Conservation (phyloP, 2,113 vertebrate genomes). For the Mus pahari region DNA sequence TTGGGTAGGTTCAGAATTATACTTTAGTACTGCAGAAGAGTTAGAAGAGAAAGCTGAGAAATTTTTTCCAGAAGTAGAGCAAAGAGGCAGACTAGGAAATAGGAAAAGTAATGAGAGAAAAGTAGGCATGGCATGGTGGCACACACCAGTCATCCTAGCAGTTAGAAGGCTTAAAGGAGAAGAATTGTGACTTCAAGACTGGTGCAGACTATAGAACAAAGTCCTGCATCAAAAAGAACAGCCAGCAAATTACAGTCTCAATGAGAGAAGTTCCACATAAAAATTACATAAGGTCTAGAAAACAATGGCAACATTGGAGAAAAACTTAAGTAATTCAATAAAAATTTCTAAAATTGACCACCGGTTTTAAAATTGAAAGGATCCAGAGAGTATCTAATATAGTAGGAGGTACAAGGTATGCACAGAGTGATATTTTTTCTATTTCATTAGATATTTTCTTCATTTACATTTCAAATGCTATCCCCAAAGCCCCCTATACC, state of each 20-base stretch:
- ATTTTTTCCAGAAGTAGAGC: conserved; percentile 15
- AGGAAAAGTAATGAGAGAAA: neutral
- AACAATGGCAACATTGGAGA: neutral
- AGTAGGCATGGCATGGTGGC: neutral
- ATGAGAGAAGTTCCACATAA: neutral
- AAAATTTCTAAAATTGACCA: conserved; percentile 17
- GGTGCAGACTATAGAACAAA: neutral
- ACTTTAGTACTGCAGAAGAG: neutral
- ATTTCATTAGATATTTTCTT: too few species aligned
- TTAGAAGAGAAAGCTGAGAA: conserved; percentile 9
- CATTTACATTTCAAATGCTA: too few species aligned
- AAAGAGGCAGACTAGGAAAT: neutral
- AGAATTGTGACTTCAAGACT: neutral
- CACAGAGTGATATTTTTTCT: neutral
- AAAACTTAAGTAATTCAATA: conserved; percentile 13
- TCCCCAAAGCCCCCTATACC: too few species aligned
- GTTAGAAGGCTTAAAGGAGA: neutral
- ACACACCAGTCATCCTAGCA: neutral
- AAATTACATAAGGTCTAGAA: neutral
- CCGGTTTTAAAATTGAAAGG: conserved; percentile 18
- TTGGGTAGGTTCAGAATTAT: conserved; percentile 9
- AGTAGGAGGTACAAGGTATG: too few species aligned
- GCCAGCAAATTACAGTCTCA: neutral
- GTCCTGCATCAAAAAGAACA: neutral
- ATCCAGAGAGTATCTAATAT: neutral